Evolutionary conservation across 1,140 invertebrate species (phyloP).

Genomic region (Atopsyche davidsoni): DNA sequence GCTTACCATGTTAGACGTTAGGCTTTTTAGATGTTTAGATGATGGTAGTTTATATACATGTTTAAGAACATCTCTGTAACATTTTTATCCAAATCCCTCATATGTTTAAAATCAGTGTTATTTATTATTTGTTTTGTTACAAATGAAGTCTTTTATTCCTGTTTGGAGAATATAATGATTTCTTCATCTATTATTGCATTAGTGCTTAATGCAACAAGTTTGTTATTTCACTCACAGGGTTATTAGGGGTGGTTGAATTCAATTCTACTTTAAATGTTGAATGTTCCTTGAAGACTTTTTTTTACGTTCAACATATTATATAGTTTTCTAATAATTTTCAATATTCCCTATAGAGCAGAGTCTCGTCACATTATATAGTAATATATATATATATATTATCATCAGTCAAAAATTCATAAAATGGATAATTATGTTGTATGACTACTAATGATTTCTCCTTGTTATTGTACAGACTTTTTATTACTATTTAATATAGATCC

Average conservation of each 20-base stretch:
- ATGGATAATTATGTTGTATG: neutral
- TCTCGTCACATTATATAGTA: neutral
- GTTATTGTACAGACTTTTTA: conserved; percentile 26
- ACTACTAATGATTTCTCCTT: conserved; percentile 12
- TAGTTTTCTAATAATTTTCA: neutral
- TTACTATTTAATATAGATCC: conserved; percentile 14
- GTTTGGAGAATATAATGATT: conserved; percentile 20
- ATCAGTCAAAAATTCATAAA: conserved; percentile 1
- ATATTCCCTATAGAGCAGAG: neutral
- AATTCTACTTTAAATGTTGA: conserved; percentile 19
- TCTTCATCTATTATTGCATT: conserved; percentile 22
- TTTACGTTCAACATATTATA: conserved; percentile 8
- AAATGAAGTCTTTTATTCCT: conserved; percentile 17
- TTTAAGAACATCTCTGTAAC: conserved; percentile 23
- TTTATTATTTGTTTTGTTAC: conserved; percentile 26
- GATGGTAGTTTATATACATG: conserved; percentile 27
- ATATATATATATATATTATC: conserved; percentile 3
- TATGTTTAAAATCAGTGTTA: conserved; percentile 27
- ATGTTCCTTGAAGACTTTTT: conserved; percentile 10
- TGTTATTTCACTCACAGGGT: conserved; percentile 29
- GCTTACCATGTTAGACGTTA: conserved; percentile 28
- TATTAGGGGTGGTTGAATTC: conserved; percentile 18
- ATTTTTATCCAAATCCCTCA: conserved; percentile 20
- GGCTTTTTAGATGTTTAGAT: conserved; percentile 30
- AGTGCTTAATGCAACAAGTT: conserved; percentile 16